Base-by-base conservation (phyloP, 2,797 vertebrate genomes). In the Syngnathus rostellatus region DNA sequence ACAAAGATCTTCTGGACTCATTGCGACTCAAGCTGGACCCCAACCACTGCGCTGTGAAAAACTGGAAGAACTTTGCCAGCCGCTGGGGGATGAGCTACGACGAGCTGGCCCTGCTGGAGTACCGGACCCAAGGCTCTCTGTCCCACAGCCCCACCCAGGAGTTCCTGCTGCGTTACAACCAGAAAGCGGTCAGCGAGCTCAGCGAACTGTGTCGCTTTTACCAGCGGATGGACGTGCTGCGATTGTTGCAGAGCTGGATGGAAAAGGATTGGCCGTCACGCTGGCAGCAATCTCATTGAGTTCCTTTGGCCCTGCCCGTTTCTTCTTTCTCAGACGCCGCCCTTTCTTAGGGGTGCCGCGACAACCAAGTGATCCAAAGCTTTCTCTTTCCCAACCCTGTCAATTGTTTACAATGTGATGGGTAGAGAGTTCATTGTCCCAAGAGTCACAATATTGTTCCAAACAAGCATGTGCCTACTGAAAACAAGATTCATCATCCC, bases 61-160 rank as follows among this genome's bases (percentile, higher is more conserved):
- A 99, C 91, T 99, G 97, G 97, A 96, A 96, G 88, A 98, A 99
- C 90, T 95, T 99, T 88, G 97, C 96, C 3, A 98, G 96, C 84
- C 96, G 95, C 62, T 99, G 96, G 97, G 97, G 97, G 37, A 98
- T 99, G 97, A 94, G 92, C 74, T 98, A 98, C 0, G 97, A 99
- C 6, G 96, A 99, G 88, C 90, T 99, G 68, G 93, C 91, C 60
- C 92, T 99, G 80, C 90, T 99, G 81, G 97, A 99, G 88, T 94
- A 99, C 79, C 88, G 87, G 78, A 90, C 88, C 8, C 89, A 91
- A 65, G 91, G 90, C 59, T 88, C 93, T 76, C 71, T 92, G 84
- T 86, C 82, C 5, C 93, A 94, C 70, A 98, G 97, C 86, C 96
- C 97, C 67, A 98, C 97, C 48, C 86, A 95, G 83, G 95, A 97